These are phyloP conservation scores for Coelopa frigida DNA, from an alignment of 1,140 invertebrate genomes.

Conservation along the genomic window DNA sequence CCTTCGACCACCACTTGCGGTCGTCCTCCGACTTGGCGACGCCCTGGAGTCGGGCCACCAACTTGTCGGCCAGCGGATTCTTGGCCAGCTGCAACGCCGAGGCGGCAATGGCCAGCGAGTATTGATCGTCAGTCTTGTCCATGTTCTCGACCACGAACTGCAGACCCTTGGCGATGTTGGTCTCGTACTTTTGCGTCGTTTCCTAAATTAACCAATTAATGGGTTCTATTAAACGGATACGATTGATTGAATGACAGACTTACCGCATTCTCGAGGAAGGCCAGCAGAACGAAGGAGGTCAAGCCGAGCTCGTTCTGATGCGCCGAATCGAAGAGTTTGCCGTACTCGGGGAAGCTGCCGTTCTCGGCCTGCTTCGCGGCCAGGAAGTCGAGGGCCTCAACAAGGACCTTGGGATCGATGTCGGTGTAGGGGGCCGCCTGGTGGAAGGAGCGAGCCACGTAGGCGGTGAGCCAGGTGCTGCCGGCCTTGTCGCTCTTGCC, in stretches of 20 bases:
- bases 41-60: slow-evolving; percentile 25
- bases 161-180: slow-evolving; percentile 66
- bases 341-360: slow-evolving; percentile 76
- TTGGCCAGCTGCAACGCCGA: slow-evolving; percentile 71
- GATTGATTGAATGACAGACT: no score
- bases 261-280: slow-evolving; percentile 68
- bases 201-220: no score
- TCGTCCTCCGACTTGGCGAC: slow-evolving; percentile 24
- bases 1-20: slow-evolving; percentile 37
- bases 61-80: slow-evolving; percentile 46
- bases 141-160: slow-evolving; percentile 72
- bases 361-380: slow-evolving; percentile 51
- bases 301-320: slow-evolving; percentile 58
- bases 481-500: slow-evolving; percentile 69
- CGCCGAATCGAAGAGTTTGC: slow-evolving; percentile 50
- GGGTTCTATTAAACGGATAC: no score
- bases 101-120: slow-evolving; percentile 68
- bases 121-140: slow-evolving; percentile 61
- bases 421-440: slow-evolving; percentile 73
- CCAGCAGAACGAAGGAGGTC: slow-evolving; percentile 75
- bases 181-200: slow-evolving; percentile 50
- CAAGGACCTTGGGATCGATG: slow-evolving; percentile 69
- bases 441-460: slow-evolving; percentile 78
- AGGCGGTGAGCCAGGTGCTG: slow-evolving; percentile 90
- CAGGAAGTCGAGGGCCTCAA: slow-evolving; percentile 72